Evolutionary conservation across 2,888 invertebrate genomes (phyloP), one percentile per base, ranked within the genome.

Genomic region (Phymatocera aterrima): DNA sequence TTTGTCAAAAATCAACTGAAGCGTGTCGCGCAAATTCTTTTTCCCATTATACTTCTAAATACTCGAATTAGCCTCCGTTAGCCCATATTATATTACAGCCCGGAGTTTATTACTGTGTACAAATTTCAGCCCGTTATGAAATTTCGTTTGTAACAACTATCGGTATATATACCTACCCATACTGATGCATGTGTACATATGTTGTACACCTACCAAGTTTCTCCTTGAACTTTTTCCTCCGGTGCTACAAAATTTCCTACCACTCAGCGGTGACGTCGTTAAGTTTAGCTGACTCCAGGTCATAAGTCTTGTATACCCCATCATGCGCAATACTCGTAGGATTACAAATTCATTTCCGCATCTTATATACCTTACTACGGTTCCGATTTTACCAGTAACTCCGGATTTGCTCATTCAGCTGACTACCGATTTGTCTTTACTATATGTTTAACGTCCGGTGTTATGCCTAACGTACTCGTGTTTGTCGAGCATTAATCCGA

Each of bases 381-480:
- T n/a, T 65, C 40, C 40, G n/a, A 18, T 12, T 57, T 43, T 40
- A 37, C 75, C 40, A 51, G 57, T 48, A 3, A 1, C 6, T 57
- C 21, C 40, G 43, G 40, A 60, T 75, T 75, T 75, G 3, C 54
- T 75, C 75, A 18, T 31, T 60, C 75, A 75, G 75, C 75, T 48
- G 75, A 43, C 54, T 57, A 43, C 57, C 75, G 57, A 57, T 75
- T 75, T 75, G 10, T 75, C 57, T 60, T 40, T 1, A 1, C 75
- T 57, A 75, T 57, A n/a, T n/a, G n/a, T 43, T 21, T 12, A 10
- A 57, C 57, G 37, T 75, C 75, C 75, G 75, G 75, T 75, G n/a
- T 54, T 28, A 24, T 75, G 60, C 40, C n/a, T 75, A 5, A 28
- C 43, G 5, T 24, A 51, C 28, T 34, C 51, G 21, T 72, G 6